Percentiles rank a stretch among this genome's conserved stretches.
Conservation (phyloP, 2,797 vertebrate genomes). For the Scarus forsteni region DNA sequence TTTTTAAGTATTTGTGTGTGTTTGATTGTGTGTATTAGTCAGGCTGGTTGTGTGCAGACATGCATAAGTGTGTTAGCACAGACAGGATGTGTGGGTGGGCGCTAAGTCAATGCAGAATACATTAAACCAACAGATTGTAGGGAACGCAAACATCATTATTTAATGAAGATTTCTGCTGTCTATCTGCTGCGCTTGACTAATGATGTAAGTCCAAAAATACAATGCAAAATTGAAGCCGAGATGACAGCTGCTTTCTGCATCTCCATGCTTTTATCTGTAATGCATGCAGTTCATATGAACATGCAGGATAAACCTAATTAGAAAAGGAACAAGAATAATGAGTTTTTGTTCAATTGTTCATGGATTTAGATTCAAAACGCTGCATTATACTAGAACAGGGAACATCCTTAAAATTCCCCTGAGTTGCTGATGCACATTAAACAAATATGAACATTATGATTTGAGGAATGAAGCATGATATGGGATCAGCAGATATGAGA, state of each 20-base stretch:
- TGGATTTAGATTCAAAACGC: slow-evolving; percentile 2
- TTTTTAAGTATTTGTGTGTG: neutral
- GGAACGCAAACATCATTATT: slow-evolving; percentile 43
- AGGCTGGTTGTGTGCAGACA: slow-evolving; percentile 8
- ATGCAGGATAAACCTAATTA: neutral
- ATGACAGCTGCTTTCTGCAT: slow-evolving; percentile 29
- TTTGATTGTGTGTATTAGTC: neutral
- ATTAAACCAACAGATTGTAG: slow-evolving; percentile 51
- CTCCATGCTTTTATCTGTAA: neutral
- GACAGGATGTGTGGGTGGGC: slow-evolving; percentile 19
- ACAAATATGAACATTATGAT: slow-evolving; percentile 21
- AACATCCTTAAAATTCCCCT: neutral
- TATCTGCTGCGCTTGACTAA: slow-evolving; percentile 37
- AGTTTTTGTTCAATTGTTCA: neutral
- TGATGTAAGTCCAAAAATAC: slow-evolving; percentile 46
- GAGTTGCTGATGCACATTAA: slow-evolving; percentile 10
- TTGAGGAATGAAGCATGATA: too few species aligned
- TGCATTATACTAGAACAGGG: neutral
- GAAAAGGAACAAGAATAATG: too few species aligned
- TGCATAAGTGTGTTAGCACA: slow-evolving; percentile 4
- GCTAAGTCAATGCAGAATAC: slow-evolving; percentile 41
- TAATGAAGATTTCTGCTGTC: slow-evolving; percentile 46
- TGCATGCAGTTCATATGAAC: slow-evolving; percentile 18
- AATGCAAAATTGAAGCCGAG: slow-evolving; percentile 21
- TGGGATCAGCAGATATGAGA: too few species aligned